phyloP scores from a whole-genome alignment of 2,113 vertebrate genomes.

The Eudyptes chrysolophus region DNA sequence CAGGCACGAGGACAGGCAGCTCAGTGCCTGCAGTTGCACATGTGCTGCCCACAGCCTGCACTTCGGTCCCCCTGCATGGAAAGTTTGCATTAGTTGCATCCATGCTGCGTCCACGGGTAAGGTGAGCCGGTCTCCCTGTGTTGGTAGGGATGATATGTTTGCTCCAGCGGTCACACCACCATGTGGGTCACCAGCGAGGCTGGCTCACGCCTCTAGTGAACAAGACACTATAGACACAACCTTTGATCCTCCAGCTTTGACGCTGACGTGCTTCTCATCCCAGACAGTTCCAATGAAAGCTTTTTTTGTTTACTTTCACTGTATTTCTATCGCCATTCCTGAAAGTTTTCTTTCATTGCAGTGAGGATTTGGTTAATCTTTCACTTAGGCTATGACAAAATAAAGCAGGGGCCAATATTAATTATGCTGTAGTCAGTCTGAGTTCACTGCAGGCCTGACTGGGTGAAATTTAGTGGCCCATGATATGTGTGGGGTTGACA shows the following conservation, averaged over 20 bases:
- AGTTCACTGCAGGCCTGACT: background rate
- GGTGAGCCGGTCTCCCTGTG: accelerated
- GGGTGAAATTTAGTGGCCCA: background rate
- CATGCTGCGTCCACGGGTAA: accelerated
- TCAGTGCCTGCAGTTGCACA: accelerated
- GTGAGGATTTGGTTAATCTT: background rate
- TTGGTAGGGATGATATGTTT: accelerated
- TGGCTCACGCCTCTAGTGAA: background rate
- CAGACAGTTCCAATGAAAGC: background rate
- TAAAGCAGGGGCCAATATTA: background rate
- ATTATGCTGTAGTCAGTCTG: too few relatives aligned
- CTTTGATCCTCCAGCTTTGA: background rate
- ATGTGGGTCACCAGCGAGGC: accelerated
- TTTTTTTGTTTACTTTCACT: background rate
- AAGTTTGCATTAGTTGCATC: background rate
- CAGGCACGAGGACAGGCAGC: accelerated
- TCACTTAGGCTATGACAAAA: background rate
- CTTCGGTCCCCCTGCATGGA: accelerated
- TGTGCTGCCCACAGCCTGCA: background rate
- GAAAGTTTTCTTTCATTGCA: background rate
- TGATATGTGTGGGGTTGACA: background rate
- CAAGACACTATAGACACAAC: too few relatives aligned
- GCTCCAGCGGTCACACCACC: accelerated
- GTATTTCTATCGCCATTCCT: background rate
- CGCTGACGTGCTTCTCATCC: accelerated